A percentile compares a stretch with the other conserved stretches of the same genome.
These are phyloP conservation scores for Macroramphosus scolopax DNA, from an alignment of 2,797 vertebrate genomes.

Conservation along the genomic window DNA sequence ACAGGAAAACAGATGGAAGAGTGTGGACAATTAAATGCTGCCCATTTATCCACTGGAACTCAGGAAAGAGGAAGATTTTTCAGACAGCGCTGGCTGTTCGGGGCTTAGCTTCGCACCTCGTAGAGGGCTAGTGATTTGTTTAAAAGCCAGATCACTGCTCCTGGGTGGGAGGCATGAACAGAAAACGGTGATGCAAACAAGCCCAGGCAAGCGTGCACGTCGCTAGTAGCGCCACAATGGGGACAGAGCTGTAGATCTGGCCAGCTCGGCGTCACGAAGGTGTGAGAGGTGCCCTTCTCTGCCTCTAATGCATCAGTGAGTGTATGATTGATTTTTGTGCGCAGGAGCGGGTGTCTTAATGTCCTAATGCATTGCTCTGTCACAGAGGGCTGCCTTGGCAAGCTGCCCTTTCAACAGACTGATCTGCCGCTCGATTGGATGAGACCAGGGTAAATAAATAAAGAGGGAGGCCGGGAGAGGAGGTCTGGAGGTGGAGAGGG, in stretches of 20 bases:
- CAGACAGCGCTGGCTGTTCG: constrained; percentile 1
- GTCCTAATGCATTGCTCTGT: constrained; percentile 82
- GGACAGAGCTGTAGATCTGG: constrained; percentile 29
- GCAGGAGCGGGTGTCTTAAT: constrained; percentile 77
- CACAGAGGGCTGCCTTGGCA: constrained; percentile 78
- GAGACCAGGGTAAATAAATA: constrained; percentile 81
- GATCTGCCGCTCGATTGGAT: constrained; percentile 75
- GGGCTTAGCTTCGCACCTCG: constrained; percentile 18
- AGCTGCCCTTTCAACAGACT: constrained; percentile 77
- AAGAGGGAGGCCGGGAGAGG: constrained; percentile 52
- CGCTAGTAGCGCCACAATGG: constrained; percentile 21
- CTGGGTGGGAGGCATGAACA: constrained; percentile 35
- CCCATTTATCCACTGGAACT: constrained; percentile 30
- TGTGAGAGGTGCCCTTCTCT: constrained; percentile 67
- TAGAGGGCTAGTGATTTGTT: constrained; percentile 47
- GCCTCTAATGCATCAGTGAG: constrained; percentile 70
- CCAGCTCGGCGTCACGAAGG: constrained; percentile 29
- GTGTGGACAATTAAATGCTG: constrained; percentile 11
- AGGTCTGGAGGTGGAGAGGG: constrained; percentile 48
- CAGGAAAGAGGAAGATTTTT: background rate
- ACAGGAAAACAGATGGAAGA: constrained; percentile 15
- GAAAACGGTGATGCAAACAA: constrained; percentile 48
- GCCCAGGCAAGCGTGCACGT: constrained; percentile 50
- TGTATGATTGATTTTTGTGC: constrained; percentile 77
- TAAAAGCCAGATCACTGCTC: constrained; percentile 37